phyloP scores from a whole-genome alignment of 2,888 invertebrate species.

The Caenorhabditis plicata region DNA sequence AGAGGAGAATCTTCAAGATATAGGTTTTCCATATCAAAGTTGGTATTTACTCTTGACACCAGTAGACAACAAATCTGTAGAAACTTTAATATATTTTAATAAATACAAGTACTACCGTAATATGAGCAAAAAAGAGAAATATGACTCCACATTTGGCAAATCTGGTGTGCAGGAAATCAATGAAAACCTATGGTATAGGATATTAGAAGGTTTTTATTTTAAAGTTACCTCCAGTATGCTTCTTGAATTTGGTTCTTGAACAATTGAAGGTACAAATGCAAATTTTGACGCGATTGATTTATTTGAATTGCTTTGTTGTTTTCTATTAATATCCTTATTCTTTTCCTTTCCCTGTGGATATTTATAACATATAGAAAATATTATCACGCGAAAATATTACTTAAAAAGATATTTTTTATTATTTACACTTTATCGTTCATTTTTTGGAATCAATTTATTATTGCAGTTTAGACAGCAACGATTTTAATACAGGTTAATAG shows the following conservation, averaged over 20 bases:
- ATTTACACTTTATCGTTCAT: too few species aligned
- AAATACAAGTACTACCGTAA: slow-evolving; percentile 32
- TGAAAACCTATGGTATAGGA: too few species aligned
- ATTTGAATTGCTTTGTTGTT: too few species aligned
- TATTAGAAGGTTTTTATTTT: too few species aligned
- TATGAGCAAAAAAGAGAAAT: slow-evolving; percentile 42
- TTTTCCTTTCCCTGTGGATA: too few species aligned
- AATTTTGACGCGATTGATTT: slow-evolving; percentile 14
- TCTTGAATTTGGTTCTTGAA: slow-evolving; percentile 13
- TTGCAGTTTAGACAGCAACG: too few species aligned
- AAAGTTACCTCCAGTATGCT: slow-evolving; percentile 19
- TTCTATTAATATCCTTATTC: slow-evolving; percentile 12
- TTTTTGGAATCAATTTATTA: too few species aligned
- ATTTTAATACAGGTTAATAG: too few species aligned
- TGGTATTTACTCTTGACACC: slow-evolving; percentile 58
- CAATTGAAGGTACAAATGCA: slow-evolving; percentile 20
- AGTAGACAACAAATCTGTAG: slow-evolving; percentile 50
- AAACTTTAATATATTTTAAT: background rate
- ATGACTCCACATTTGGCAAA: slow-evolving; percentile 38
- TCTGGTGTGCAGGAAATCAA: slow-evolving; percentile 41
- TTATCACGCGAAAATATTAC: too few species aligned
- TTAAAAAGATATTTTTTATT: too few species aligned
- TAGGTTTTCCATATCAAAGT: slow-evolving; percentile 64
- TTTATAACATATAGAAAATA: too few species aligned
- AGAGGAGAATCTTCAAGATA: slow-evolving; percentile 59